These are phyloP conservation scores for Keiferia lycopersicella DNA, from an alignment of 2,888 invertebrate genomes.

Conservation along the genomic window DNA sequence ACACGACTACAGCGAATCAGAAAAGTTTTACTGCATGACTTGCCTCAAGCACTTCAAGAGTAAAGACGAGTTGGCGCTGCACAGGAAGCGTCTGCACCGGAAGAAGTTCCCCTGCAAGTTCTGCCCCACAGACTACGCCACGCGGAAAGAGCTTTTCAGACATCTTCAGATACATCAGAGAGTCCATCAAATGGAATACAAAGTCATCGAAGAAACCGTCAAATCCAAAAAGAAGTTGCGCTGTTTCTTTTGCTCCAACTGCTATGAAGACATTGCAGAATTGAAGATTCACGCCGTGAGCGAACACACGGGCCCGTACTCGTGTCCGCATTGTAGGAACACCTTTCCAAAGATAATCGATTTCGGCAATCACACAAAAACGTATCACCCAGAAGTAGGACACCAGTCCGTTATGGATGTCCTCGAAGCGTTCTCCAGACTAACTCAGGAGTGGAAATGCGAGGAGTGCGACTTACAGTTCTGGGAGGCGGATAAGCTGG, in stretches of 20 bases:
- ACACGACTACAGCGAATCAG: slow-evolving; percentile 52
- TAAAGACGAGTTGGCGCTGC: slow-evolving; percentile 59
- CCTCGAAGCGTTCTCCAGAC: slow-evolving; percentile 66
- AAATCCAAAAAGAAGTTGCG: slow-evolving; percentile 66
- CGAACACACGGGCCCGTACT: slow-evolving; percentile 66
- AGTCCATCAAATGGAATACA: slow-evolving; percentile 73
- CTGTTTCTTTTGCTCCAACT: slow-evolving; percentile 68
- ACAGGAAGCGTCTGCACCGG: slow-evolving; percentile 63
- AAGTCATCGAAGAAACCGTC: slow-evolving; percentile 69
- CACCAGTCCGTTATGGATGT: slow-evolving; percentile 68
- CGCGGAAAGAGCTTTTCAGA: slow-evolving; percentile 67
- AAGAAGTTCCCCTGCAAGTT: slow-evolving; percentile 73
- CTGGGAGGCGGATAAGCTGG: slow-evolving; percentile 69
- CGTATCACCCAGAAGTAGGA: slow-evolving; percentile 64
- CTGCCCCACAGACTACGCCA: slow-evolving; percentile 73
- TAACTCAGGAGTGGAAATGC: slow-evolving; percentile 75
- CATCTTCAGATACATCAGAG: slow-evolving; percentile 71
- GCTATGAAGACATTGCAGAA: slow-evolving; percentile 59
- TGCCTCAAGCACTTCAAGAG: slow-evolving; percentile 63
- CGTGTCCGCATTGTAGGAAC: slow-evolving; percentile 61
- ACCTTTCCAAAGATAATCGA: slow-evolving; percentile 66
- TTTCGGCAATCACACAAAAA: slow-evolving; percentile 67
- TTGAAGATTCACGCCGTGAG: slow-evolving; percentile 70
- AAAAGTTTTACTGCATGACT: slow-evolving; percentile 53
- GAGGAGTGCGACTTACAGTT: slow-evolving; percentile 72